These are phyloP conservation scores for Pachycephus smyrnensis DNA, from an alignment of 2,888 invertebrate genomes.

Conservation along the genomic window DNA sequence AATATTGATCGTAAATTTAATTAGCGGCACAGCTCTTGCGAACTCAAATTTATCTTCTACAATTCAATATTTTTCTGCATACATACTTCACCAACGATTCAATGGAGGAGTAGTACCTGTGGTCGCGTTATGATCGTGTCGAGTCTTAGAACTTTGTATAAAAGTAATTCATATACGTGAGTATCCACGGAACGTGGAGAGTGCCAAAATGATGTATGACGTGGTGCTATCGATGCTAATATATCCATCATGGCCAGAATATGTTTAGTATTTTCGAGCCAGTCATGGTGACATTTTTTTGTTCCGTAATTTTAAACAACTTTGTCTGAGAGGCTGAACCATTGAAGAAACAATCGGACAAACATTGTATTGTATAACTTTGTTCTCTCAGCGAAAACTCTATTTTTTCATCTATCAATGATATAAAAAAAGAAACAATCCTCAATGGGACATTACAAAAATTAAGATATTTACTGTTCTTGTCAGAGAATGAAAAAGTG, in stretches of 20 bases:
- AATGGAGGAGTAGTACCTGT: not conserved
- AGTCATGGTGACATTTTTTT: not conserved
- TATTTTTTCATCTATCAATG: not conserved
- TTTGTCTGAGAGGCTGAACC: not conserved
- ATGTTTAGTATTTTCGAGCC: not conserved
- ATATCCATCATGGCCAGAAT: not conserved
- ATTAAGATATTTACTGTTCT: not conserved
- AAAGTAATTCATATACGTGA: not conserved
- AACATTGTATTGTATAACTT: not conserved
- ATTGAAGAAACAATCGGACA: not conserved
- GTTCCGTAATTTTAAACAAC: not conserved
- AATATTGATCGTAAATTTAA: slow-evolving; percentile 19
- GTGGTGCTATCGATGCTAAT: not conserved
- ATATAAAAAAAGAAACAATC: not conserved
- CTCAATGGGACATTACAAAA: not conserved
- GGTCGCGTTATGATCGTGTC: not conserved
- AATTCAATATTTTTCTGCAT: not conserved
- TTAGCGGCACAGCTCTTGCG: slow-evolving; percentile 6
- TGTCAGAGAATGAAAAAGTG: not conserved
- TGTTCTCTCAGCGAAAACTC: not conserved
- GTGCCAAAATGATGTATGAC: not conserved
- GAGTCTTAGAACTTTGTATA: not conserved
- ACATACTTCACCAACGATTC: not conserved
- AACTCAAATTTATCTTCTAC: not conserved
- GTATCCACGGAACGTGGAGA: not conserved